Evolutionary conservation across 2,797 vertebrate genomes (phyloP).

Genomic region (Nyctibius grandis): DNA sequence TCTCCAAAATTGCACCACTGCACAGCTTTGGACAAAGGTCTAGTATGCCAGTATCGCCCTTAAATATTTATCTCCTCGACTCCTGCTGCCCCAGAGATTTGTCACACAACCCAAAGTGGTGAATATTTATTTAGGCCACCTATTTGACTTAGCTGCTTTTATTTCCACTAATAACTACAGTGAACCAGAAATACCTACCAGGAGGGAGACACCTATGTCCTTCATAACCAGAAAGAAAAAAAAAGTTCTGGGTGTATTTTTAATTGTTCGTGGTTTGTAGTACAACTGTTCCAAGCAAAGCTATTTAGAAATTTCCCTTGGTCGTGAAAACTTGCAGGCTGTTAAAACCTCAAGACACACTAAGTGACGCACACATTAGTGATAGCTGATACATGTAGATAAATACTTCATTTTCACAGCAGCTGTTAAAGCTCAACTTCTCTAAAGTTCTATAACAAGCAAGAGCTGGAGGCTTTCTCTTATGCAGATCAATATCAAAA

Average conservation of each 20-base stretch:
- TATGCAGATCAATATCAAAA: background rate
- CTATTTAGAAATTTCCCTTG: background rate
- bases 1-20: background rate
- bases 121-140: background rate
- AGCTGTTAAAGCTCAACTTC: background rate
- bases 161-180: background rate
- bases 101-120: fast-evolving
- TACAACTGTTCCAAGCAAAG: background rate
- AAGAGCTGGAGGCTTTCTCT: background rate
- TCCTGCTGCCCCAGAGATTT: background rate
- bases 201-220: background rate
- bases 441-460: background rate
- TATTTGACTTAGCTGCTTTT: background rate
- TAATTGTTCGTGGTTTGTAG: background rate
- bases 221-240: background rate
- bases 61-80: background rate
- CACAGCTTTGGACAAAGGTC: background rate
- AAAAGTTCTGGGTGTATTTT: background rate
- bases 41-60: background rate
- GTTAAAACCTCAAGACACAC: background rate
- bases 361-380: background rate
- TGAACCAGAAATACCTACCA: background rate
- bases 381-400: background rate
- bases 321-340: background rate
- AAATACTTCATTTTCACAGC: background rate